phyloP scores from a whole-genome alignment of 2,797 vertebrate genomes.

The Ctenopoma kingsleyae region DNA sequence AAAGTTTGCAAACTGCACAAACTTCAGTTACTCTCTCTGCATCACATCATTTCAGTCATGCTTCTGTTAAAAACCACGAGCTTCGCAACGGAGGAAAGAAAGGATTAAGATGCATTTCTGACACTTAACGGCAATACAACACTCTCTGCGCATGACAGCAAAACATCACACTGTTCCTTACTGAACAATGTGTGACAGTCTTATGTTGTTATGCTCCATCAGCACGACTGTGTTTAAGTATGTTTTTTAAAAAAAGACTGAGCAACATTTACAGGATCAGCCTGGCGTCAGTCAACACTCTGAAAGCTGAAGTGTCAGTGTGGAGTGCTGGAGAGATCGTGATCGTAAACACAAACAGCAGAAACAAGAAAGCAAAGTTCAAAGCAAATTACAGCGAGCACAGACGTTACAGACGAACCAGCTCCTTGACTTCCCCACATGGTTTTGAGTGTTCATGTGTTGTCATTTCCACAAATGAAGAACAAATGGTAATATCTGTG shows the following conservation, averaged over 20 bases:
- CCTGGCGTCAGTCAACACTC: not conserved
- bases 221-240: conserved; percentile 3
- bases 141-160: conserved; percentile 30
- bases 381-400: not conserved
- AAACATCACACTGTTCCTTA: not conserved
- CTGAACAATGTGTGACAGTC: not conserved
- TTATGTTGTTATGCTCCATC: conserved; percentile 17
- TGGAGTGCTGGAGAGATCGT: not conserved
- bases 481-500: conserved; percentile 1
- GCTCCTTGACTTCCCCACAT: not conserved
- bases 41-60: conserved; percentile 4
- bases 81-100: not conserved
- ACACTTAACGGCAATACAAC: conserved; percentile 26
- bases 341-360: not conserved
- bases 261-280: not conserved
- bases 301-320: not conserved
- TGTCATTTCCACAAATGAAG: not conserved
- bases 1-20: conserved; percentile 27
- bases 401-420: not conserved
- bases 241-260: not conserved
- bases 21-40: conserved; percentile 21
- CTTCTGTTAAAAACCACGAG: conserved; percentile 6
- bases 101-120: conserved; percentile 16
- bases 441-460: not conserved
- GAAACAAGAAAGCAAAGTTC: not conserved